Evolutionary conservation across 2,113 vertebrate genomes (phyloP).

Genomic region (Oceanites oceanicus): DNA sequence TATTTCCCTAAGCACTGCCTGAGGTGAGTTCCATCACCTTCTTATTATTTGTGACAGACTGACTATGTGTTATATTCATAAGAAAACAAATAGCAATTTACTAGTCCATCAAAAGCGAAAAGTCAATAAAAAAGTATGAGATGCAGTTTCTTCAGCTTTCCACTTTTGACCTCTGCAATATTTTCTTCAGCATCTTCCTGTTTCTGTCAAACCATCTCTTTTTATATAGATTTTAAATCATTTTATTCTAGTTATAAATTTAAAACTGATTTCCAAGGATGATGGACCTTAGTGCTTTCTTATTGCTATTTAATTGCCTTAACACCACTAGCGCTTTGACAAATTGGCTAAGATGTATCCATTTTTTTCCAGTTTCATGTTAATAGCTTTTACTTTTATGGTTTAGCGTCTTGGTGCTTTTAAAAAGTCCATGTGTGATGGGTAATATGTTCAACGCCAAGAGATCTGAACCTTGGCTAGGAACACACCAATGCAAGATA

Average conservation of each 20-base stretch:
- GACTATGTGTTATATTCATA: not conserved
- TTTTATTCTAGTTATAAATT: not conserved
- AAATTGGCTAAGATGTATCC: not conserved
- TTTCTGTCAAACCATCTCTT: not conserved
- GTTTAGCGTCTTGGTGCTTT: not conserved
- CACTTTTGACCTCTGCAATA: not conserved
- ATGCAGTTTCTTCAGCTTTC: not conserved
- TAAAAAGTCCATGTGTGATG: not conserved
- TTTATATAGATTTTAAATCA: not conserved
- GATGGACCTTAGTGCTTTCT: not conserved
- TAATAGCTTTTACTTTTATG: not conserved
- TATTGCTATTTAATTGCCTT: slow-evolving; percentile 10
- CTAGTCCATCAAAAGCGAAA: not conserved
- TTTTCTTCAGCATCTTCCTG: not conserved
- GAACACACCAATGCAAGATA: not conserved
- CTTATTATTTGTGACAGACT: not conserved
- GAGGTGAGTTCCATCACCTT: not conserved
- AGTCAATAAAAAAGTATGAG: not conserved
- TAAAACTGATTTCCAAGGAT: not conserved
- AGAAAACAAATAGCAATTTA: not conserved
- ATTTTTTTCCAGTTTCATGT: not conserved
- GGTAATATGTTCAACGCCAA: not conserved
- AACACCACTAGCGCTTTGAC: not conserved
- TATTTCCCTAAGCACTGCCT: not conserved
- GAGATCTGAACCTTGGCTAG: not conserved